A percentile compares a stretch with the other conserved stretches of the same genome.
These are phyloP conservation scores for Meleagris gallopavo DNA, from an alignment of 2,113 vertebrate genomes.

Conservation along the genomic window DNA sequence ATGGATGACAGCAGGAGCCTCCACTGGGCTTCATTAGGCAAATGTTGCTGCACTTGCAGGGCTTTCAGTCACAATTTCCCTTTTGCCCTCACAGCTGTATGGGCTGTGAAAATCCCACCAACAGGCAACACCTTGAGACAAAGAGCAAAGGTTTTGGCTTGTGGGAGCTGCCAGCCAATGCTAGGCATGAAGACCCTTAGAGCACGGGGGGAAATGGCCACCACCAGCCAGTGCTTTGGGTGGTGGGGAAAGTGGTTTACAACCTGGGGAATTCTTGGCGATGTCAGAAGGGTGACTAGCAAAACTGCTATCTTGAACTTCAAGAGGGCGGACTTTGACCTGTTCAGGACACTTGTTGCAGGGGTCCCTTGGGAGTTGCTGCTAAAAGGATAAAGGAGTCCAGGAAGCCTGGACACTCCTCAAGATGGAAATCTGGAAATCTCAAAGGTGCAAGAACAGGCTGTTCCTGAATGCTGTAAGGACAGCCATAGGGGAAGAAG, in stretches of 20 bases:
- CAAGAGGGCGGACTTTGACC: too few species aligned
- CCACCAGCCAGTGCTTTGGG: accelerated
- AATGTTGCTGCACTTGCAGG: accelerated
- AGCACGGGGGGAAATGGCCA: neutral
- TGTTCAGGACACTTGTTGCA: too few species aligned
- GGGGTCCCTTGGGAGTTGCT: too few species aligned
- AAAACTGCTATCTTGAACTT: too few species aligned
- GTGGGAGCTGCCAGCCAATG: accelerated
- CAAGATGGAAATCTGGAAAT: too few species aligned
- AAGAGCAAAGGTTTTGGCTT: accelerated
- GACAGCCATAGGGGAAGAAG: too few species aligned
- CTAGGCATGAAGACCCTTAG: accelerated
- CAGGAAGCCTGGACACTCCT: too few species aligned
- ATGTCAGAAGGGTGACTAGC: too few species aligned
- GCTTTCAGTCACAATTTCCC: neutral
- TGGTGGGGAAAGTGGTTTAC: accelerated
- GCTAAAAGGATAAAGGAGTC: too few species aligned
- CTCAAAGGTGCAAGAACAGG: too few species aligned
- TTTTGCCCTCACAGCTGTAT: accelerated
- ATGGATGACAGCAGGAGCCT: neutral
- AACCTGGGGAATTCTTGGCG: too few species aligned
- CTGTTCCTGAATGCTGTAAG: too few species aligned
- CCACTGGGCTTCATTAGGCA: neutral
- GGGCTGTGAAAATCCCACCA: neutral
- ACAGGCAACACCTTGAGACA: accelerated